Percentiles rank a stretch among this genome's conserved stretches.
Conservation (phyloP, 2,113 vertebrate genomes). For the Stercorarius parasiticus region DNA sequence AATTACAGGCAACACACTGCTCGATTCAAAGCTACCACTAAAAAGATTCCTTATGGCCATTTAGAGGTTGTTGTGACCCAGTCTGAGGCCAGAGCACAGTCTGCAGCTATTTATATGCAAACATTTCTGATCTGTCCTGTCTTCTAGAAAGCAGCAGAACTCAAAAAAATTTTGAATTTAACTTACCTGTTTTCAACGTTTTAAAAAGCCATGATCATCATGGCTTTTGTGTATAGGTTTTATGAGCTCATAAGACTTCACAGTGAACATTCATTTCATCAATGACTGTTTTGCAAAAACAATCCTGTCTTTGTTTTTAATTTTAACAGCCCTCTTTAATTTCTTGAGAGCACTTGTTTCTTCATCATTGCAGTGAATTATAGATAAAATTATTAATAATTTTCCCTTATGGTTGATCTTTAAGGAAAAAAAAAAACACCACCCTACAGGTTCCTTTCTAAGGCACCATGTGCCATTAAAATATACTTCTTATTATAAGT, state of each 20-base stretch:
- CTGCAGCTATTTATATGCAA: neutral
- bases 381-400: neutral
- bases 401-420: neutral
- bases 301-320: neutral
- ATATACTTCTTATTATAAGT: neutral
- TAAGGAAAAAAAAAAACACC: neutral
- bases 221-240: neutral
- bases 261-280: neutral
- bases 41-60: neutral
- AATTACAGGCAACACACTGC: neutral
- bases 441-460: neutral
- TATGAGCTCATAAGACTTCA: neutral
- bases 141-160: neutral
- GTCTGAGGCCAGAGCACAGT: neutral
- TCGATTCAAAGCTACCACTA: neutral
- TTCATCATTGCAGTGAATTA: neutral
- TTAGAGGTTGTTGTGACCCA: neutral
- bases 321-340: neutral
- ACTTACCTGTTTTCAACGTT: fast-evolving
- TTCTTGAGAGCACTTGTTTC: neutral
- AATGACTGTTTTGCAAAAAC: neutral
- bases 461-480: neutral
- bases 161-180: neutral
- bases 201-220: neutral
- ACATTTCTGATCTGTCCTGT: neutral